phyloP scores from a whole-genome alignment of 2,888 invertebrate species.

The Silvanus unidentatus region DNA sequence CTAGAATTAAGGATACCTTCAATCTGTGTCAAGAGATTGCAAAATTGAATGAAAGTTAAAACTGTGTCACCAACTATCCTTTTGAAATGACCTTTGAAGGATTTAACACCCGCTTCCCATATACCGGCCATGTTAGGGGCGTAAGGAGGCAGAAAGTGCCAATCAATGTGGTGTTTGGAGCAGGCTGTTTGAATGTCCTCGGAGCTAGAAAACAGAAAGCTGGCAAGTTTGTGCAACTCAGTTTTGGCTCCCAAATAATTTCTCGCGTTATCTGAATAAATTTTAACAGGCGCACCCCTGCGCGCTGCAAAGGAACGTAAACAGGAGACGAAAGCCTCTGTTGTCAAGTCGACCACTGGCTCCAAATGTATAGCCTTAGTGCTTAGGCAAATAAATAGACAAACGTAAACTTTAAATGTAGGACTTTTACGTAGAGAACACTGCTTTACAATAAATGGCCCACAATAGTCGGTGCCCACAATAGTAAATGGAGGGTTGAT shows the following conservation, averaged over 20 bases:
- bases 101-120: constrained; percentile 2
- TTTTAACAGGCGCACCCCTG: constrained; percentile 10
- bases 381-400: constrained; percentile 15
- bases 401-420: constrained; percentile 11
- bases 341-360: constrained; percentile 9
- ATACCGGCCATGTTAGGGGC: constrained; percentile 25
- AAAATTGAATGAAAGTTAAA: neutral
- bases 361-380: constrained; percentile 18
- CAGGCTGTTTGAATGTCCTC: neutral
- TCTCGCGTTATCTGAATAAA: constrained; percentile 16
- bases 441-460: constrained; percentile 17
- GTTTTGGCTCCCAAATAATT: constrained; percentile 16
- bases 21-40: neutral
- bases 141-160: constrained; percentile 29
- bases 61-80: neutral
- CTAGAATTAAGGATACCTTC: neutral
- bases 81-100: constrained; percentile 10
- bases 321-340: constrained; percentile 11
- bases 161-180: constrained; percentile 16
- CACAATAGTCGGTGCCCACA: constrained; percentile 21
- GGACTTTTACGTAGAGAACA: constrained; percentile 11
- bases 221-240: neutral
- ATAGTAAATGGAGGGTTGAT: constrained; percentile 11
- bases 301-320: constrained; percentile 14
- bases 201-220: neutral